A percentile compares a stretch with the other conserved stretches of the same genome.
Conservation (phyloP, 2,113 vertebrate species). For the Eptesicus fuscus region DNA sequence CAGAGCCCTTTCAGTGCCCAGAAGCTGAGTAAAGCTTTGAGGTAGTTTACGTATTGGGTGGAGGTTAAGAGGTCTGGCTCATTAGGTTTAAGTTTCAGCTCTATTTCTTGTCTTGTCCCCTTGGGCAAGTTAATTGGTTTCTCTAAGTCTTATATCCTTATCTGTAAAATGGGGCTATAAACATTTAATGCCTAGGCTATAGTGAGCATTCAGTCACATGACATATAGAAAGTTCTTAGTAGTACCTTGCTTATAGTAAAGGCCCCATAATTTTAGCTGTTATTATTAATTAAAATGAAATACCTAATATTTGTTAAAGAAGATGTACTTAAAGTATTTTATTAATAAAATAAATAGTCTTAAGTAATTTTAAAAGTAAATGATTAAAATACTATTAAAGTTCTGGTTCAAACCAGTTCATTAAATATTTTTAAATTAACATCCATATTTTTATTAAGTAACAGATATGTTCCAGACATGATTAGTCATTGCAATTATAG, state of each 20-base stretch:
- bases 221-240: not conserved
- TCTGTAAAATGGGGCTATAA: not conserved
- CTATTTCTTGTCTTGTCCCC: not conserved
- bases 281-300: constrained; percentile 1
- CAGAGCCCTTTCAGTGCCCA: not conserved
- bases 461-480: not conserved
- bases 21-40: not conserved
- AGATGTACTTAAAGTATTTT: not conserved
- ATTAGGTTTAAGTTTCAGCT: not conserved
- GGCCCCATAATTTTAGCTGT: not conserved
- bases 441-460: constrained; percentile 1
- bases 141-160: not conserved
- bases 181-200: not conserved
- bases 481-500: not conserved
- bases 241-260: not conserved
- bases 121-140: not conserved
- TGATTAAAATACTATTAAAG: not conserved
- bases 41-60: not conserved
- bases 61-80: not conserved
- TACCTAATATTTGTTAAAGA: not conserved
- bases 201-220: not conserved
- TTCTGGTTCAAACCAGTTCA: not conserved
- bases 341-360: not conserved
- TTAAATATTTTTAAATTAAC: not conserved
- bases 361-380: constrained; percentile 9